These are phyloP conservation scores for Andricus quercusramuli DNA, from an alignment of 2,888 invertebrate genomes.

Conservation along the genomic window DNA sequence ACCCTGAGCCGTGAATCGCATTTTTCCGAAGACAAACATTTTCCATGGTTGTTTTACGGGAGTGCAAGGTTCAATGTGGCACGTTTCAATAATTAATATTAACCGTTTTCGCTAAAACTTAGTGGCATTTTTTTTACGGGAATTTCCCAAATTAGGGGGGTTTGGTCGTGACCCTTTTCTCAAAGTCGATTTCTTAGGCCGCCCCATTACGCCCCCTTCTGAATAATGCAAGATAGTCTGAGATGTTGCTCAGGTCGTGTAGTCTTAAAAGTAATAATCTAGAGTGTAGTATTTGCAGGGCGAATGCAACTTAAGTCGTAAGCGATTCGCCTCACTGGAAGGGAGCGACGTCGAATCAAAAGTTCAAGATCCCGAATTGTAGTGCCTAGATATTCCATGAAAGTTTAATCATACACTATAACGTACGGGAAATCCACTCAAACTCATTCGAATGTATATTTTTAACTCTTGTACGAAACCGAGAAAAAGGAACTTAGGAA, in stretches of 20 bases:
- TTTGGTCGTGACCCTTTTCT: no score
- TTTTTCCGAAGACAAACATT: no score
- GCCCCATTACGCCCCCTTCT: not conserved
- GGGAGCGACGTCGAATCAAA: constrained; percentile 25
- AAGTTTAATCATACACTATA: constrained; percentile 11
- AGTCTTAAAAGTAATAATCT: constrained; percentile 26
- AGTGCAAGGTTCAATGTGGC: no score
- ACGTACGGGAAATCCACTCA: not conserved
- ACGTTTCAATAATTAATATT: no score
- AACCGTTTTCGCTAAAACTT: no score
- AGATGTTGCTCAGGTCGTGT: constrained; percentile 34
- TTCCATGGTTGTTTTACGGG: no score
- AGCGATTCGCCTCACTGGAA: not conserved
- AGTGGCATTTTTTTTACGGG: no score
- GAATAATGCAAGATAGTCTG: constrained; percentile 30
- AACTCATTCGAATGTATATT: constrained; percentile 16
- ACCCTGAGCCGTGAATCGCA: no score
- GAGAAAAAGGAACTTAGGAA: not conserved
- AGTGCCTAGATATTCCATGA: constrained; percentile 33
- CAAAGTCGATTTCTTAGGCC: no score
- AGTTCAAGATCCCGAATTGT: constrained; percentile 24
- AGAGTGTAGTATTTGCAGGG: constrained; percentile 17
- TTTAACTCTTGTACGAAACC: not conserved
- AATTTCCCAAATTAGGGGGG: no score
- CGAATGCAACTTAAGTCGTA: constrained; percentile 1